These are phyloP conservation scores for Papilio xuthus DNA, from an alignment of 1,140 invertebrate genomes.

Conservation along the genomic window DNA sequence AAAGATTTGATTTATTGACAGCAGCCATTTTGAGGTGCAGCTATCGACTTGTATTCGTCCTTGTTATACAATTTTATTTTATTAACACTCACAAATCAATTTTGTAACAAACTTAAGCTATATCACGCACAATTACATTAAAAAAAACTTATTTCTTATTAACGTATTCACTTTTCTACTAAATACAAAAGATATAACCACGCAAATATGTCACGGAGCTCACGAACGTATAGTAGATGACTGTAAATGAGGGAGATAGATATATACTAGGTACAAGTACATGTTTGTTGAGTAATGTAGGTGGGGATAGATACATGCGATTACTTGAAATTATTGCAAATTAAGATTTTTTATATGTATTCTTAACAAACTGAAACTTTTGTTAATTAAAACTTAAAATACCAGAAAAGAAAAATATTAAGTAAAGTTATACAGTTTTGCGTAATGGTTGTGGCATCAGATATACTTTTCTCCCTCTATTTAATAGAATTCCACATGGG, in stretches of 20 bases:
- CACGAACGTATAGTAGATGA: constrained; percentile 32
- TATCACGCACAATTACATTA: neutral
- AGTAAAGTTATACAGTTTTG: neutral
- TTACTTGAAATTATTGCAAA: neutral
- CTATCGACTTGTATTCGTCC: constrained; percentile 67
- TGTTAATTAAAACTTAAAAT: neutral
- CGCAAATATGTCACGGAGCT: constrained; percentile 5
- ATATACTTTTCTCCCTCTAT: constrained; percentile 32
- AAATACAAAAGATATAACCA: constrained; percentile 10
- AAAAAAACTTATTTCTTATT: neutral
- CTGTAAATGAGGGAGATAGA: constrained; percentile 33
- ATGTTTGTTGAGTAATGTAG: constrained; percentile 26
- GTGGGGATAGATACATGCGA: constrained; percentile 22
- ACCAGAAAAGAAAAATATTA: neutral
- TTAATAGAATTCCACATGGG: neutral
- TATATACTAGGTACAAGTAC: constrained; percentile 21
- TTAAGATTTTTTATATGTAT: neutral
- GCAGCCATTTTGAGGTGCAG: constrained; percentile 76
- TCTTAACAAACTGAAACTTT: neutral
- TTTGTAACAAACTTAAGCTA: neutral
- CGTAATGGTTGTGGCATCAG: neutral
- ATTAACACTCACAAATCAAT: constrained; percentile 23
- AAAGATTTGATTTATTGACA: constrained; percentile 60
- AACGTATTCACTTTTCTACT: neutral
- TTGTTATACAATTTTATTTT: constrained; percentile 57